Base-by-base conservation (phyloP, 1,140 invertebrate species). In the Leguminivora glycinivorella region DNA sequence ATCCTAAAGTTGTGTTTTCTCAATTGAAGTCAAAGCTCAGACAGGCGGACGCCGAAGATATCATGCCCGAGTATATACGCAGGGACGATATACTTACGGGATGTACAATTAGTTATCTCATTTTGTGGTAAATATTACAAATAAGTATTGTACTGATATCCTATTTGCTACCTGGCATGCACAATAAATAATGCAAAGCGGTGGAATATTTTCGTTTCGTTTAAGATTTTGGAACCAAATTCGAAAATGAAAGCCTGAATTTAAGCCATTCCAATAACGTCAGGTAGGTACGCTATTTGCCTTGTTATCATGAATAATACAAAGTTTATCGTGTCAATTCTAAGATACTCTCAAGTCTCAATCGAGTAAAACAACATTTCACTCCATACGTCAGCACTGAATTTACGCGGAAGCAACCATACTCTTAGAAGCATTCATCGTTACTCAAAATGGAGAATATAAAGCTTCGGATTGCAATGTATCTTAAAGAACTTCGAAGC, bases 111-210 rank as follows among this genome's bases (percentile, higher is more conserved):
- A 52, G 43, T 9, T 52, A 52, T 52, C 19, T 52, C 19, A 52
- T 52, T 52, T 52, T 6, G 19, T 9, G 19, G 17, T 19, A 52
- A 52, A 52, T 52, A 40, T 38, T 56, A 38, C 60, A 71, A 70
- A 71, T 73, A 52, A 74, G 78, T 84, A 83, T 81, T 80, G 81
- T 84, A 85, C 82, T 87, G 75, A 70, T 83, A 72, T 83, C 83
- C 86, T 87, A 84, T 81, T 72, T 75, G 70, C 87, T 89, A 89
- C 80, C 82, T 85, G 75, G 81, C 88, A 90, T 90, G 88, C 87
- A 91, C 83, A 83, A 79, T 82, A 87, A 83, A 80, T 84, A 89
- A 89, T 91, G 89, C 87, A 85, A 91, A 91, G 89, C 89, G 78
- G 85, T 89, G 85, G 84, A 81, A 79, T 81, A 75, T 82, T 82